Conservation (phyloP, 2,113 vertebrate genomes). For the Nymphicus hollandicus region DNA sequence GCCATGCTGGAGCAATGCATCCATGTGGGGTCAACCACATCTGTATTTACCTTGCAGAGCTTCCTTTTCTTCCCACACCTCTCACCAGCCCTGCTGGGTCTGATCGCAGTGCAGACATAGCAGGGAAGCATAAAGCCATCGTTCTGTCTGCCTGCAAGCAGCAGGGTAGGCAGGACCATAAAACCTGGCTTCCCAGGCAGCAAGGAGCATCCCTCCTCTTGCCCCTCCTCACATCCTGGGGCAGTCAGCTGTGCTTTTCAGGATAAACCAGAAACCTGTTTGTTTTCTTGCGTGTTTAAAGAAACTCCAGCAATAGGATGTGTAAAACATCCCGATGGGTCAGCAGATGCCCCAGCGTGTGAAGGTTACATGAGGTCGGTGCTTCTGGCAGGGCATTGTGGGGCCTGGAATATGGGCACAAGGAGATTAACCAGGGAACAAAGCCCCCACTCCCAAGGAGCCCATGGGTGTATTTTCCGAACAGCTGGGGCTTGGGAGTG, state of each 20-base stretch:
- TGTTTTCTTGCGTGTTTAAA: neutral
- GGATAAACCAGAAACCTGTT: neutral
- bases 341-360: fast-evolving
- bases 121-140: neutral
- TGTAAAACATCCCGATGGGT: neutral
- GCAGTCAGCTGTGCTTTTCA: neutral
- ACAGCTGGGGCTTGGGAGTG: neutral
- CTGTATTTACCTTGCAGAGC: neutral
- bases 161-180: neutral
- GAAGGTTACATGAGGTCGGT: neutral
- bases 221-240: neutral
- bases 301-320: neutral
- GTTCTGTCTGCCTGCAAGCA: neutral
- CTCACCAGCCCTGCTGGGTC: neutral
- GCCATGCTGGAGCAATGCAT: neutral
- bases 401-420: neutral
- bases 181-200: neutral
- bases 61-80: neutral
- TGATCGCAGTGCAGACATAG: neutral
- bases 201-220: neutral
- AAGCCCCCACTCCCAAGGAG: neutral
- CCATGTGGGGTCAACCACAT: neutral
- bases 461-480: neutral
- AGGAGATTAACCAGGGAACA: neutral
- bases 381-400: fast-evolving